Evolutionary conservation across 2,113 vertebrate genomes (phyloP).

Genomic region (Willisornis vidua): DNA sequence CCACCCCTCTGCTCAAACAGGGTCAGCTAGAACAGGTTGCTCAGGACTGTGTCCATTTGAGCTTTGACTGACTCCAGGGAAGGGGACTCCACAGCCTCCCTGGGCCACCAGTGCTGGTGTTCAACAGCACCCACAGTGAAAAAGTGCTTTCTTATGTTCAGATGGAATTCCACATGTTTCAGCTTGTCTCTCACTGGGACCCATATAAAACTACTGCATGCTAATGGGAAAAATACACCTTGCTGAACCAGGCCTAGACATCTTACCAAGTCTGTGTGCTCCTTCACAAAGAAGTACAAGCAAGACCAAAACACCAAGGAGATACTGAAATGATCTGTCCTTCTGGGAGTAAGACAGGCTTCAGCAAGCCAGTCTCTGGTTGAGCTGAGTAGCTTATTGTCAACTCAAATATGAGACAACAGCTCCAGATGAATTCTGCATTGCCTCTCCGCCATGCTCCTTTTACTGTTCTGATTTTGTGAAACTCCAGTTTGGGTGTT

Average conservation of each 20-base stretch:
- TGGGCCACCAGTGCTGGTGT: background rate
- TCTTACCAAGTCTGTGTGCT: background rate
- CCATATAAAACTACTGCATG: background rate
- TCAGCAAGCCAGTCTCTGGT: background rate
- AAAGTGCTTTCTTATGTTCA: background rate
- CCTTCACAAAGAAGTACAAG: background rate
- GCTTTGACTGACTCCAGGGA: background rate
- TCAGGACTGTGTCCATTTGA: background rate
- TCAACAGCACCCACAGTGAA: background rate
- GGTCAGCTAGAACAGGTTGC: background rate
- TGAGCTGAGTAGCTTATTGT: background rate
- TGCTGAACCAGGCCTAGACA: background rate
- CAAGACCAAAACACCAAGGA: background rate
- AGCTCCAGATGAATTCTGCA: background rate
- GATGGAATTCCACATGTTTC: background rate
- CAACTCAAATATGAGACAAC: background rate
- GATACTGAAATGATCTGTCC: background rate
- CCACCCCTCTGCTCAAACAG: background rate
- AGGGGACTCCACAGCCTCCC: background rate
- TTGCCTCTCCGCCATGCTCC: background rate
- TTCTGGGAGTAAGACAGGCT: background rate
- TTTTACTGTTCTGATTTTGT: background rate
- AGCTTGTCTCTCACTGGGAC: background rate
- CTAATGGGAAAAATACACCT: background rate
- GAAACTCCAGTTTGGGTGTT: background rate